Evolutionary conservation across 1,140 invertebrate species (phyloP).

Genomic region (Lamellibrachia luymesi): DNA sequence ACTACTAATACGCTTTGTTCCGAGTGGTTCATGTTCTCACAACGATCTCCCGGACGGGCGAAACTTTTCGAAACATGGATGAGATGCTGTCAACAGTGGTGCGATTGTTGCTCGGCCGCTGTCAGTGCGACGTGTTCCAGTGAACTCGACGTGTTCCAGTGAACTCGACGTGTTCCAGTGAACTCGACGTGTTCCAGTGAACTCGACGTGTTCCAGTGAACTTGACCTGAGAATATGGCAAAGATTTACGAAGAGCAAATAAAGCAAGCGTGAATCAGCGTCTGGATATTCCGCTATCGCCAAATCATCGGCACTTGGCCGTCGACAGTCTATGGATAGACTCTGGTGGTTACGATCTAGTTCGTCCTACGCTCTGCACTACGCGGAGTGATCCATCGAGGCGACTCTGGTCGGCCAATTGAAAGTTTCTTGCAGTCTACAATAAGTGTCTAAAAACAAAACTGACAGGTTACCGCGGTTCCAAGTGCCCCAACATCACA

Average conservation of each 20-base stretch:
- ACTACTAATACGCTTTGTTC: not conserved
- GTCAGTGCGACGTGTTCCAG: not conserved
- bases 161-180: not conserved
- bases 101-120: not conserved
- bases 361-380: not conserved
- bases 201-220: not conserved
- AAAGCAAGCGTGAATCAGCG: not conserved
- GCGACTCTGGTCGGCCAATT: not conserved
- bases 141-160: not conserved
- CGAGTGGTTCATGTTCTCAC: not conserved
- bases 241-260: not conserved
- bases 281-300: not conserved
- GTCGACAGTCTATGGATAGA: not conserved
- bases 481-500: no score
- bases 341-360: not conserved
- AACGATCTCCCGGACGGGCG: not conserved
- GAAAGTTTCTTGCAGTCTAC: not conserved
- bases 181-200: no score
- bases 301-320: not conserved
- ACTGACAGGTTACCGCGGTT: no score
- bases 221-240: not conserved
- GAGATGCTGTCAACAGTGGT: not conserved
- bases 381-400: not conserved
- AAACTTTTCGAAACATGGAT: not conserved
- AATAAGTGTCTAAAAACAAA: no score